Evolutionary conservation across 1,140 invertebrate genomes (phyloP), one percentile per base, ranked within the genome.

Genomic region (Drosophila novamexicana): DNA sequence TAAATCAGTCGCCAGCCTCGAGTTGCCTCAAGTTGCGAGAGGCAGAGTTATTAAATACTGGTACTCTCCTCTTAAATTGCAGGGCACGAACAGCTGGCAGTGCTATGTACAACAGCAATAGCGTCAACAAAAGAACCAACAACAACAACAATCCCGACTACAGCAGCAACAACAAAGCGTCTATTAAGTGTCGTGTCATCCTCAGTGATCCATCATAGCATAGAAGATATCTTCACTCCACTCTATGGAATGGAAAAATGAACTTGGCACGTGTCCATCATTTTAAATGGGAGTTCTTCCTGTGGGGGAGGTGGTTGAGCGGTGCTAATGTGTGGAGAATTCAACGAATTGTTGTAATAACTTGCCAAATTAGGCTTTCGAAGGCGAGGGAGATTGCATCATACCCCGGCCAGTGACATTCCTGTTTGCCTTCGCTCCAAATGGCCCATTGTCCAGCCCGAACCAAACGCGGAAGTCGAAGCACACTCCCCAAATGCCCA

Each of bases 151-250:
- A 66, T 29, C 4, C 22, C 22, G 22, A 29, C 54, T 59, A 59
- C 57, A 59, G 56, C 63, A 36, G 36, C 74, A 64, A 45, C 79
- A 77, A 81, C 74, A 74, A 70, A 71, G 80, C 79, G 66, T 64
- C 65, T 74, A 73, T 78, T 86, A 88, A 84, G 82, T 88, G 83
- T 83, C 79, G 83, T 88, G 83, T 88, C 83, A 88, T 88, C 83
- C 79, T 70, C 77, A 71, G 68, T 68, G 77, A 88, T 88, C 83
- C 83, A 88, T 88, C 84, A 88, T 88, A 77, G 81, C 61, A 59
- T 53, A 64, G 49, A 69, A 77, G 73, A 79, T 65, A 45, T 71
- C 70, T 62, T 67, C 53, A 32, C 44, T 44, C 44, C 61, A 34
- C 57, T 58, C 7, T 14, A 39, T 22, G n/a, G 54, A 45, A 62